Evolutionary conservation across 2,113 vertebrate genomes (phyloP).

Genomic region (Xyliphius kryptos): DNA sequence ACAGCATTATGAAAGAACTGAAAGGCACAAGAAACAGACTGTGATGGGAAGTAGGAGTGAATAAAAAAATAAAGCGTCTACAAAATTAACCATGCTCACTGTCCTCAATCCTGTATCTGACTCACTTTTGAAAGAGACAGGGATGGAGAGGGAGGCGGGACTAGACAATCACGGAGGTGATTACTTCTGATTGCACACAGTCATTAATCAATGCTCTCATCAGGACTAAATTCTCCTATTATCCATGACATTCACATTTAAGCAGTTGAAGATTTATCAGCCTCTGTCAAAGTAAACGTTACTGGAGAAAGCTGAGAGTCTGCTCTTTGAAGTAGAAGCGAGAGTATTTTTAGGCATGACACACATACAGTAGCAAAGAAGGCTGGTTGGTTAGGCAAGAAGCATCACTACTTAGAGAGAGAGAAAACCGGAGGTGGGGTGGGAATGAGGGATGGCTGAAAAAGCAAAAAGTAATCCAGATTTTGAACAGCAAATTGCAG

Average conservation of each 20-base stretch:
- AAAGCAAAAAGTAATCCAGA: slow-evolving; percentile 33
- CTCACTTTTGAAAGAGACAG: slow-evolving; percentile 30
- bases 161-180: slow-evolving; percentile 16
- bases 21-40: not conserved
- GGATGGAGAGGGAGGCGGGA: not conserved
- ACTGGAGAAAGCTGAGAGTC: slow-evolving; percentile 18
- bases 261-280: slow-evolving; percentile 22
- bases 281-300: slow-evolving; percentile 18
- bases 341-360: slow-evolving; percentile 42
- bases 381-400: slow-evolving; percentile 27
- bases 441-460: slow-evolving; percentile 5
- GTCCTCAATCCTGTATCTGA: slow-evolving; percentile 19
- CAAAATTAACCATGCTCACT: slow-evolving; percentile 21
- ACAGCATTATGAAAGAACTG: slow-evolving; percentile 31
- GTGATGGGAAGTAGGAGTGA: slow-evolving; percentile 26
- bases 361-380: slow-evolving; percentile 30
- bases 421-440: not conserved
- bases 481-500: slow-evolving; percentile 28
- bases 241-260: slow-evolving; percentile 17
- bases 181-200: slow-evolving; percentile 39
- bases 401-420: slow-evolving; percentile 7
- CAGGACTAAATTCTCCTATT: slow-evolving; percentile 29
- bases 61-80: not conserved
- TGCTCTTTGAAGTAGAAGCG: slow-evolving; percentile 32
- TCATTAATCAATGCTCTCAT: slow-evolving; percentile 39